Evolutionary conservation across 2,888 invertebrate species (phyloP), one percentile per base, ranked within the genome.

Genomic region (Cecidostiba fungosa): DNA sequence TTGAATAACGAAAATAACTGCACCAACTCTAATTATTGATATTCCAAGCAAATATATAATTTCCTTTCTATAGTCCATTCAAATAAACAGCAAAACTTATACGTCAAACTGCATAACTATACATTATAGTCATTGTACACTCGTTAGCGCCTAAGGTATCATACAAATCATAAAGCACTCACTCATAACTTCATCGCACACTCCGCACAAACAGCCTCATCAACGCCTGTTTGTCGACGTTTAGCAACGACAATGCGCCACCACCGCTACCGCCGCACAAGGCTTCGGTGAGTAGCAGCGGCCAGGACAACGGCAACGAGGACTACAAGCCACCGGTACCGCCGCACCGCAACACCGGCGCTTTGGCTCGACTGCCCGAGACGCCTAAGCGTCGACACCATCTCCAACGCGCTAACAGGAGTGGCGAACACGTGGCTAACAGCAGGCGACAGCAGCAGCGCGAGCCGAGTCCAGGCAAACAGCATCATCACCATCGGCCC

Each of bases 261-360:
- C 94, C 94, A 77, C 95, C 94, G 29, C 91, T 94, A 80, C 95
- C 95, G 81, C 95, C 94, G 3, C 95, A 95, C 88, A 95, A 94
- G 26, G 16, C 70, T 10, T 19, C 47, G 43, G 14, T 47, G 66
- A 54, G 16, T 82, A 87, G 29, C 91, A 92, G 81, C 91, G 90
- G 16, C 87, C 90, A 26, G 79, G 89, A 88, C 80, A 91, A 89
- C 85, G 88, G 77, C 43, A 92, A 91, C 85, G 92, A 94, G 91
- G 95, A 95, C 90, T 97, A 98, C 94, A 95, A 96, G 89, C 97
- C 98, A 5, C 97, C 97, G n/a, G 97, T 98, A 83, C 98, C 98
- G 32, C 98, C 97, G 47, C 98, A 98, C 92, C 95, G 97, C 89
- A 97, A 96, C 93, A 95, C 97, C 59, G 95, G 95, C 32, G 94